Evolutionary conservation across 2,113 vertebrate genomes (phyloP).

Genomic region (Pangasianodon gigas): DNA sequence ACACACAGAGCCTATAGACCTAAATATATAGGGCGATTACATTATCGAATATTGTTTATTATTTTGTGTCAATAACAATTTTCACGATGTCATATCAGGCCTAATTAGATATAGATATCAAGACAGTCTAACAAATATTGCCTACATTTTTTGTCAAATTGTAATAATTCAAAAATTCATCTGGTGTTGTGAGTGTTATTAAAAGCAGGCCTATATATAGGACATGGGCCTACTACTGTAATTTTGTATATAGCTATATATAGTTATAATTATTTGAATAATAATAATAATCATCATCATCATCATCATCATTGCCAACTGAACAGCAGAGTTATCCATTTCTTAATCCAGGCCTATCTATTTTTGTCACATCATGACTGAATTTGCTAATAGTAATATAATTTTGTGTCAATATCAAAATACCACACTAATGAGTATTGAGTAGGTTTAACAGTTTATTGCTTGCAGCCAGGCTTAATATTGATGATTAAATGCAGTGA

Average conservation of each 20-base stretch:
- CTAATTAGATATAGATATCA: not conserved
- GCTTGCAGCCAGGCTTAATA: not conserved
- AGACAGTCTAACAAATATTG: not conserved
- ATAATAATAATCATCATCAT: not conserved
- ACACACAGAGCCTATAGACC: not conserved
- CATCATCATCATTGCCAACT: conserved; percentile 54
- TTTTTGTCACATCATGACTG: conserved; percentile 76
- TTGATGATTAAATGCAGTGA: not conserved
- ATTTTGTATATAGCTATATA: not conserved
- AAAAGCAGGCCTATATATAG: not conserved
- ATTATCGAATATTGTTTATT: not conserved
- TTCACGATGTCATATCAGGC: not conserved
- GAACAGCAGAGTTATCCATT: conserved; percentile 61
- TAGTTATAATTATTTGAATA: not conserved
- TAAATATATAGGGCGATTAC: not conserved
- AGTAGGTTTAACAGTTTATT: not conserved
- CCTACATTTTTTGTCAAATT: not conserved
- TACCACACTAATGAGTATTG: not conserved
- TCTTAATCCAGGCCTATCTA: conserved; percentile 65
- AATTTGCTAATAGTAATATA: conserved; percentile 68
- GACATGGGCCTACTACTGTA: not conserved
- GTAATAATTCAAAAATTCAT: not conserved
- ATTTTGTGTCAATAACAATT: not conserved
- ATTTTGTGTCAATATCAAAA: not conserved
- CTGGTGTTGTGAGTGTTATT: not conserved